These are phyloP conservation scores for Dendroctonus ponderosae DNA, from an alignment of 1,140 invertebrate species.

Conservation along the genomic window DNA sequence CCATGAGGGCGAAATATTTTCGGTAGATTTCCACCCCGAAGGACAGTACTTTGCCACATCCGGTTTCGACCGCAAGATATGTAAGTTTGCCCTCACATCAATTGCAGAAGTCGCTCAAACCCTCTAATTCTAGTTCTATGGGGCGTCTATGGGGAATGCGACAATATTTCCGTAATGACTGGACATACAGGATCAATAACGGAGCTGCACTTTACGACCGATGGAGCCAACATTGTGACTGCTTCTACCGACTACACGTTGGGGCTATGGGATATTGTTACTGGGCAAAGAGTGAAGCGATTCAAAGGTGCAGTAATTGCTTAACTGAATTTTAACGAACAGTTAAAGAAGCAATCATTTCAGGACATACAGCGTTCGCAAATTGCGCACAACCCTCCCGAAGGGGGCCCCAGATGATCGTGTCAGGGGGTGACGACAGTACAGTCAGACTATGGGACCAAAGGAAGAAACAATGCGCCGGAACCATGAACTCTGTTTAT, in stretches of 20 bases:
- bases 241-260: constrained; percentile 94
- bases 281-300: constrained; percentile 84
- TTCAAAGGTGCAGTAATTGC: constrained; percentile 62
- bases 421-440: constrained; percentile 94
- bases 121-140: constrained; percentile 73
- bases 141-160: constrained; percentile 98
- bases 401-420: constrained; percentile 83
- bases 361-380: constrained; percentile 77
- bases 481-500: constrained; percentile 80
- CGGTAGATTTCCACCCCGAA: constrained; percentile 92
- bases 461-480: constrained; percentile 73
- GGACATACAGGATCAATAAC: constrained; percentile 96
- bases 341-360: constrained; percentile 43
- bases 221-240: constrained; percentile 87
- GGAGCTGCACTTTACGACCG: constrained; percentile 94
- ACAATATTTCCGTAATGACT: constrained; percentile 89
- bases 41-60: constrained; percentile 90
- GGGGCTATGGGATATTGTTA: constrained; percentile 92
- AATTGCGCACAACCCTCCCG: constrained; percentile 81
- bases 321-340: too few species aligned
- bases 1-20: constrained; percentile 95
- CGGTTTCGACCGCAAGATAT: constrained; percentile 96
- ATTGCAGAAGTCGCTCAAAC: background rate
- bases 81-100: constrained; percentile 62
- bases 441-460: constrained; percentile 90